Conservation (phyloP, 2,797 vertebrate genomes). For the Cheirogaleus major region DNA sequence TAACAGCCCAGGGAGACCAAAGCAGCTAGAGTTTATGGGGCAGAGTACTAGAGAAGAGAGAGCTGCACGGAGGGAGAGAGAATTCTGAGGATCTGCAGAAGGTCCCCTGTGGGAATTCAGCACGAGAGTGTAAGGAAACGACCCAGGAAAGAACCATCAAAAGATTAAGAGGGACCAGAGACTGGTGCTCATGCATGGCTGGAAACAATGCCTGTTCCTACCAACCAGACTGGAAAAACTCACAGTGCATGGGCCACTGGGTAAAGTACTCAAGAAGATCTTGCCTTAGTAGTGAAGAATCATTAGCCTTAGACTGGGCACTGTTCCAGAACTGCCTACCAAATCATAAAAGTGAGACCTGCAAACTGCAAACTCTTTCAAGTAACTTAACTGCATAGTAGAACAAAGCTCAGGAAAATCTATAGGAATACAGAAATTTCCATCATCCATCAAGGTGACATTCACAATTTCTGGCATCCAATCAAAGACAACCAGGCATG, state of each 20-base stretch:
- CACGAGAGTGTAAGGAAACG: neutral
- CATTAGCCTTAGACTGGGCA: neutral
- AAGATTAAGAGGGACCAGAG: neutral
- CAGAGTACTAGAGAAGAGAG: neutral
- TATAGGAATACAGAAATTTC: neutral
- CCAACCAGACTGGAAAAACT: neutral
- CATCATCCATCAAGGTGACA: neutral
- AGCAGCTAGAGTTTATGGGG: neutral
- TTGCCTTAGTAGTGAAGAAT: neutral
- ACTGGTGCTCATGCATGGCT: neutral
- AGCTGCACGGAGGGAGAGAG: neutral
- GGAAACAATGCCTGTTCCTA: neutral
- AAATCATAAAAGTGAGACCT: neutral
- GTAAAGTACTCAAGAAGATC: neutral
- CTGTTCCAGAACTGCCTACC: neutral
- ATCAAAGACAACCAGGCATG: neutral
- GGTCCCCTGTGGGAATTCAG: neutral
- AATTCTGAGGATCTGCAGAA: neutral
- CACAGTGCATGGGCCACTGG: neutral
- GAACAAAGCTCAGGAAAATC: neutral
- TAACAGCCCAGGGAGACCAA: neutral
- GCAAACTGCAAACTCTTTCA: neutral
- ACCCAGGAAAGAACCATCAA: neutral
- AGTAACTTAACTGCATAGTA: neutral
- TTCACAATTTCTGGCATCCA: neutral